Conservation (phyloP, 2,888 invertebrate species). For the Agrilus biguttatus region DNA sequence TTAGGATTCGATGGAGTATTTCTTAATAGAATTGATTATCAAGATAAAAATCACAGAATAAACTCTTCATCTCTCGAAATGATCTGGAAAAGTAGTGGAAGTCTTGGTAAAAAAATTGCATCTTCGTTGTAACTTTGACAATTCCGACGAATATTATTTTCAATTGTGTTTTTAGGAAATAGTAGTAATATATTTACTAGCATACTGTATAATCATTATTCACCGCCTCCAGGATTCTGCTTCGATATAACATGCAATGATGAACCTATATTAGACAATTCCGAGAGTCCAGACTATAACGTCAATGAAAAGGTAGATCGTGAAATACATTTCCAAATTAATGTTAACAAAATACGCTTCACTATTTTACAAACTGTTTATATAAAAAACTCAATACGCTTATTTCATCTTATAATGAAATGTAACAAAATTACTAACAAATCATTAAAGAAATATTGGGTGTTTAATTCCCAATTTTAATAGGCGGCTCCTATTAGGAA, state of each 20-base stretch:
- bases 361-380: background rate
- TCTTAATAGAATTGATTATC: slow-evolving; percentile 75
- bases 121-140: background rate
- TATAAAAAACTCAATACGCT: too few species aligned
- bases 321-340: background rate
- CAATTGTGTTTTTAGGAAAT: slow-evolving; percentile 32
- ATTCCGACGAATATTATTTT: too few species aligned
- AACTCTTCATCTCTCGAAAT: slow-evolving; percentile 56
- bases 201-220: slow-evolving; percentile 66
- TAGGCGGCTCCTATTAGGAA: too few species aligned
- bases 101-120: slow-evolving; percentile 39
- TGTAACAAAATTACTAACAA: too few species aligned
- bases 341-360: background rate
- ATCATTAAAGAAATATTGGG: too few species aligned
- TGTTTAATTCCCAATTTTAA: too few species aligned
- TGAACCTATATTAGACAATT: slow-evolving; percentile 77
- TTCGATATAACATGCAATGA: slow-evolving; percentile 78
- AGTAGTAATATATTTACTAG: slow-evolving; percentile 68
- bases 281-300: slow-evolving; percentile 67
- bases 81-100: slow-evolving; percentile 67
- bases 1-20: slow-evolving; percentile 85
- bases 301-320: slow-evolving; percentile 37
- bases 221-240: slow-evolving; percentile 82
- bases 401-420: too few species aligned
- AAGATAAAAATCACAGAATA: slow-evolving; percentile 56